Evolutionary conservation across 2,888 invertebrate species (phyloP).

Genomic region (Gnatocerus cornutus): DNA sequence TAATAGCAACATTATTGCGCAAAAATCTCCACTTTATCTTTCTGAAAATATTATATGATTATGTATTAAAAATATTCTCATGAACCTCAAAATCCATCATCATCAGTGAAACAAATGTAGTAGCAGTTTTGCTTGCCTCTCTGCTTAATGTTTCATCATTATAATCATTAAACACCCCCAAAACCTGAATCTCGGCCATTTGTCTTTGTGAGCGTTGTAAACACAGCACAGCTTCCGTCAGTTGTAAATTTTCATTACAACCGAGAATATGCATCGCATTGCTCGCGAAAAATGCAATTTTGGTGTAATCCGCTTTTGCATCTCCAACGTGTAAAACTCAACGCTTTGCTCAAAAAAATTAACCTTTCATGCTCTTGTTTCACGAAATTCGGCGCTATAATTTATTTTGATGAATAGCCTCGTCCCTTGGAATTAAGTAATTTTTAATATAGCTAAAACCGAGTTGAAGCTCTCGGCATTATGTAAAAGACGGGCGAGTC

Average conservation of each 20-base stretch:
- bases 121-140: constrained; percentile 7
- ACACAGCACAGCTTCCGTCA: not conserved
- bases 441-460: constrained; percentile 17
- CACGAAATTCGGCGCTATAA: constrained; percentile 10
- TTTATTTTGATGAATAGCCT: constrained; percentile 20
- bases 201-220: constrained; percentile 7
- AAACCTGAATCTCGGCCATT: constrained; percentile 6
- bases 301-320: not conserved
- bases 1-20: not conserved
- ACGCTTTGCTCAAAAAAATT: constrained; percentile 5
- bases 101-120: constrained; percentile 19
- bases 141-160: constrained; percentile 13
- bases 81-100: constrained; percentile 6
- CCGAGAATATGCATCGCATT: not conserved
- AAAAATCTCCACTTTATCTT: not conserved
- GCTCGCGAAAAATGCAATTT: constrained; percentile 5
- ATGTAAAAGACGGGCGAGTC: constrained; percentile 10
- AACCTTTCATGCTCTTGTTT: not conserved
- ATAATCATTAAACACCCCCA: constrained; percentile 11
- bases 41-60: not conserved
- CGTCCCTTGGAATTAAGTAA: not conserved
- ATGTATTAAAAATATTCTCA: not conserved
- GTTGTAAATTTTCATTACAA: constrained; percentile 12
- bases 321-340: not conserved
- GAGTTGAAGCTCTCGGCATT: not conserved